Conservation (phyloP, 2,888 invertebrate genomes). For the Cacoxenus indagator region DNA sequence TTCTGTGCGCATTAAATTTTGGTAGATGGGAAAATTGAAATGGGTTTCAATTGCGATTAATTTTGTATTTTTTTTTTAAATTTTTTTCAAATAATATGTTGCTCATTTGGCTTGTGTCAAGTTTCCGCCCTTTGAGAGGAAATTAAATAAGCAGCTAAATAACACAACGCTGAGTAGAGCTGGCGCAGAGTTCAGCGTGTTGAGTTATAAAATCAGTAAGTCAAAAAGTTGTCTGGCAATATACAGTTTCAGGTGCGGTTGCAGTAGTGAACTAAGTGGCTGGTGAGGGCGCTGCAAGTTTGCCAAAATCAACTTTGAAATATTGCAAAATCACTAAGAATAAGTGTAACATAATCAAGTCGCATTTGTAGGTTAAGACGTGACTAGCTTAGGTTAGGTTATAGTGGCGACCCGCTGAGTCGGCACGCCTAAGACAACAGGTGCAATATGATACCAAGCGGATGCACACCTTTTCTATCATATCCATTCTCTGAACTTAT, state of each 20-base stretch:
- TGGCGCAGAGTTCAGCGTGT: neutral
- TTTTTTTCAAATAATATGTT: neutral
- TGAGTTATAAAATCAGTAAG: slow-evolving; percentile 32
- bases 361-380: too few relatives aligned
- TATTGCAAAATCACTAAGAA: too few relatives aligned
- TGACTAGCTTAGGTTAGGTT: too few relatives aligned
- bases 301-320: too few relatives aligned
- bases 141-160: slow-evolving; percentile 20
- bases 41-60: slow-evolving; percentile 19
- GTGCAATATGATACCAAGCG: too few relatives aligned
- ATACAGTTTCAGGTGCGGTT: too few relatives aligned
- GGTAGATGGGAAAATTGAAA: slow-evolving; percentile 36
- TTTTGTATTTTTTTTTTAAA: neutral
- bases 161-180: neutral
- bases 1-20: neutral
- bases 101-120: neutral
- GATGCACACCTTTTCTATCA: too few relatives aligned
- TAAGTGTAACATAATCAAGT: too few relatives aligned
- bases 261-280: neutral
- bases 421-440: too few relatives aligned
- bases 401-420: too few relatives aligned
- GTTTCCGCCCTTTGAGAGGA: neutral
- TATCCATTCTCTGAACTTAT: too few relatives aligned
- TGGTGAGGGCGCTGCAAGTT: too few relatives aligned
- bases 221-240: slow-evolving; percentile 54